Base-by-base conservation (phyloP, 2,888 invertebrate genomes). In the Netelia melanura region DNA sequence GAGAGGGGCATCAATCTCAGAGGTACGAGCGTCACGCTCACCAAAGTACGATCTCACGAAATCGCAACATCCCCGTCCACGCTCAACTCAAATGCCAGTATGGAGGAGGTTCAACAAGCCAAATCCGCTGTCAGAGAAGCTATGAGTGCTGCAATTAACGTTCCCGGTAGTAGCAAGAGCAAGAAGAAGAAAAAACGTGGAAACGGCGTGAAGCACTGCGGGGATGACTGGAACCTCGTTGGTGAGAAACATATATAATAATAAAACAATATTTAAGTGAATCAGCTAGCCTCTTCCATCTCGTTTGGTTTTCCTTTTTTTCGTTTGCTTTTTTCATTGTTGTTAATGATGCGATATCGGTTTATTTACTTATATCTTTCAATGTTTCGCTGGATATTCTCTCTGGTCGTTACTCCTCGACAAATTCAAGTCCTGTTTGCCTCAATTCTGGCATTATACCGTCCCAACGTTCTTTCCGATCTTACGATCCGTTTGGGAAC, bases 221-320 rank as follows among this genome's bases (percentile, higher is more conserved):
- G 94, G 78, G 93, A 94, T 90, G 94, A 93, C 92, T 94, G 94
- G 93, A 93, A 93, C 90, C 93, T 93, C 92, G 93, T 93, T 93
- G 93, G 93, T 93, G 93, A 94, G 93, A 92, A 92, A 90, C 89
- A 91, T 89, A 90, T 90, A 91, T 89, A 87, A 81, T 82, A 83
- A 84, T 82, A 77, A 65, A 83, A 84, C 56, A 65, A 77, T 83
- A 62, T 83, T 81, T 83, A 78, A 76, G 17, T 68, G 56, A 81
- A 83, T 82, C 61, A 64, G 77, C 56, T 71, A 48, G 81, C 62
- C 74, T 68, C 77, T 72, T 81, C 70, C 78, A 43, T 78, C 38
- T 65, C 70, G 64, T 85, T 78, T 68, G 78, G 75, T 75, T 61
- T 58, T 11, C 58, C 10, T 72, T 65, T 62, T 75, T 75, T 58